phyloP scores from a whole-genome alignment of 1,140 invertebrate species.

The Diplogasteroides magnus region DNA sequence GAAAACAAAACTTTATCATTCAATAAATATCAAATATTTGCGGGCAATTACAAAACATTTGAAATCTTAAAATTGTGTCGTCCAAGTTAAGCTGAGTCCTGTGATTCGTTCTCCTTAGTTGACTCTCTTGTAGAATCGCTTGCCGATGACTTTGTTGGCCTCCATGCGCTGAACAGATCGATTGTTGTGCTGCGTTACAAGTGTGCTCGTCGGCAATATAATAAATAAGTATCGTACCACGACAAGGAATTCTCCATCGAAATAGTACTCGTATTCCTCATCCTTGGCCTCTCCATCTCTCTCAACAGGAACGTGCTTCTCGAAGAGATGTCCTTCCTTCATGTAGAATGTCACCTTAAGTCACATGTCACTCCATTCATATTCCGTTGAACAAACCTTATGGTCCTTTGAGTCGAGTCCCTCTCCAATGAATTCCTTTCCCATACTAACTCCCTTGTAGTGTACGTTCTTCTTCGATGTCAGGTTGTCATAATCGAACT shows the following conservation, averaged over 20 bases:
- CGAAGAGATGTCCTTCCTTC: slow-evolving; percentile 24
- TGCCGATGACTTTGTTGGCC: slow-evolving; percentile 26
- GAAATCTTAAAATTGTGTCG: too few species aligned
- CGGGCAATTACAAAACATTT: too few species aligned
- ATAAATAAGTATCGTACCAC: slow-evolving; percentile 19
- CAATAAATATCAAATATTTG: too few species aligned
- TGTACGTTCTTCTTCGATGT: slow-evolving; percentile 43
- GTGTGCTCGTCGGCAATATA: neutral
- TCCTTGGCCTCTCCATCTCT: slow-evolving; percentile 27
- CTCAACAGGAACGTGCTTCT: slow-evolving; percentile 28
- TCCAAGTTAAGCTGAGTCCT: too few species aligned
- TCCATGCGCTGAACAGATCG: slow-evolving; percentile 27
- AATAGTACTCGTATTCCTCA: slow-evolving; percentile 35
- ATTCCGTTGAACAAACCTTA: too few species aligned
- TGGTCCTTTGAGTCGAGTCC: too few species aligned
- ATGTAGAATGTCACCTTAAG: slow-evolving; percentile 48
- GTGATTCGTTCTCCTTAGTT: too few species aligned
- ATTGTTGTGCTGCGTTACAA: too few species aligned
- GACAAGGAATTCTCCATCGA: slow-evolving; percentile 33
- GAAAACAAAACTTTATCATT: too few species aligned
- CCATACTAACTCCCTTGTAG: slow-evolving; percentile 39
- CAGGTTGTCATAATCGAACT: slow-evolving; percentile 37
- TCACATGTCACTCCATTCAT: too few species aligned
- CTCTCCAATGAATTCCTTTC: too few species aligned
- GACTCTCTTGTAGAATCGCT: slow-evolving; percentile 33